Evolutionary conservation across 2,113 vertebrate genomes (phyloP).

Genomic region (Ariopsis seemanni): DNA sequence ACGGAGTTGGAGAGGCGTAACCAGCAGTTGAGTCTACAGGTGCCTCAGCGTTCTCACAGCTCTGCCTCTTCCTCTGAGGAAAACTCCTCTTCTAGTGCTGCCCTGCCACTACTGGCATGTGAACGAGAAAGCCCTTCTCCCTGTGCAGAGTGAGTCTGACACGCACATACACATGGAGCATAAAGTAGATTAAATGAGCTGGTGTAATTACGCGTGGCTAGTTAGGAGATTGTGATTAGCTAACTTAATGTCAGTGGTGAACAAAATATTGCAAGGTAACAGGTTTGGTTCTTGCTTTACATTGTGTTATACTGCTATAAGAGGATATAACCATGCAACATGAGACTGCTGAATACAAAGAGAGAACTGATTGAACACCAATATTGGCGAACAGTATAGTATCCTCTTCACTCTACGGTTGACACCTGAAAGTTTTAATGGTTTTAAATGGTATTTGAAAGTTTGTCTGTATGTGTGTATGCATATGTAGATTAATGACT

Average conservation of each 20-base stretch:
- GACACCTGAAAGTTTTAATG: background rate
- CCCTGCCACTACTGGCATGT: constrained; percentile 85
- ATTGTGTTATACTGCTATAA: background rate
- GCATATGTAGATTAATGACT: constrained; percentile 67
- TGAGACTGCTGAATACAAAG: background rate
- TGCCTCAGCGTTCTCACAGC: constrained; percentile 88
- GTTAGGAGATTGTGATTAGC: background rate
- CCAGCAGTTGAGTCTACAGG: constrained; percentile 88
- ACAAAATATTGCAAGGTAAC: background rate
- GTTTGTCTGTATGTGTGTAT: background rate
- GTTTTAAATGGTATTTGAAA: no score
- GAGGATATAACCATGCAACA: background rate
- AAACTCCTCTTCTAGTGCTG: constrained; percentile 90
- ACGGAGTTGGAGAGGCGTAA: constrained; percentile 77
- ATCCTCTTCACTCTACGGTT: background rate
- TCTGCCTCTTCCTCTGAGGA: constrained; percentile 93
- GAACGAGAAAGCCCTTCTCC: constrained; percentile 88
- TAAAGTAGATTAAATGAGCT: background rate
- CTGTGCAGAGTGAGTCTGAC: constrained; percentile 77
- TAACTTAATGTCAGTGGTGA: background rate
- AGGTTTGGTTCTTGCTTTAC: background rate
- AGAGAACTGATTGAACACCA: background rate
- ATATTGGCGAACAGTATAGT: background rate
- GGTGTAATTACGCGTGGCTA: background rate
- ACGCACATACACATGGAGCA: background rate